Conservation (phyloP, 2,888 invertebrate genomes). For the Orchesella flavescens region DNA sequence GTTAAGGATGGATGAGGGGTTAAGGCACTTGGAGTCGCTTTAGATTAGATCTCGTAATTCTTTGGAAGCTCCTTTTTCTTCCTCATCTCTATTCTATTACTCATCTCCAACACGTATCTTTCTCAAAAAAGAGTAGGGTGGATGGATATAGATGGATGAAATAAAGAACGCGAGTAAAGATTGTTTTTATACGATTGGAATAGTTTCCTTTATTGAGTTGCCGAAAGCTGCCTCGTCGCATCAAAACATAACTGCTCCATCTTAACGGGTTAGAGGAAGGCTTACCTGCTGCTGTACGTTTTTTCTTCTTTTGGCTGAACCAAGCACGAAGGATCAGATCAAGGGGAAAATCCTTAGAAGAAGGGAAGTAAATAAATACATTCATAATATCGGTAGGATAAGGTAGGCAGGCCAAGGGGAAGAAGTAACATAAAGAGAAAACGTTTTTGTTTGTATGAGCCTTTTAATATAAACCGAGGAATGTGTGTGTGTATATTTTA, state of each 20-base stretch:
- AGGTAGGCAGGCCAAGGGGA: no score
- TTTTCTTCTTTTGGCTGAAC: conserved; percentile 11
- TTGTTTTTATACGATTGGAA: conserved; percentile 38
- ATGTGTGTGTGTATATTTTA: neutral
- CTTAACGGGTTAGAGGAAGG: conserved; percentile 48
- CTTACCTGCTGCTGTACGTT: conserved; percentile 60
- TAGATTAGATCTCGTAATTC: conserved; percentile 58
- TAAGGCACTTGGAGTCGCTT: conserved; percentile 36
- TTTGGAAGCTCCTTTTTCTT: conserved; percentile 28
- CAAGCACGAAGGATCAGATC: conserved; percentile 36
- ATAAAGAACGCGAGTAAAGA: conserved; percentile 31
- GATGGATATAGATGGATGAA: conserved; percentile 24
- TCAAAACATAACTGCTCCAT: conserved; percentile 42
- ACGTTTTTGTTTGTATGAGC: neutral
- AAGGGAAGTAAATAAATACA: conserved; percentile 32
- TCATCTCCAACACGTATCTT: conserved; percentile 14
- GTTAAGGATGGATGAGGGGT: conserved; percentile 36
- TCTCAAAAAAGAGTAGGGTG: neutral
- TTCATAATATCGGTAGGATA: neutral
- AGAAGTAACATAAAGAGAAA: neutral
- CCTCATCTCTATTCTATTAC: conserved; percentile 17
- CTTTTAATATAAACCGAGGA: neutral
- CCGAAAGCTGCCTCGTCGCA: conserved; percentile 46
- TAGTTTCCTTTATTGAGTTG: conserved; percentile 48
- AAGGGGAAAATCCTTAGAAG: conserved; percentile 50